These are phyloP conservation scores for Lerema accius DNA, from an alignment of 1,140 invertebrate species.

Conservation along the genomic window DNA sequence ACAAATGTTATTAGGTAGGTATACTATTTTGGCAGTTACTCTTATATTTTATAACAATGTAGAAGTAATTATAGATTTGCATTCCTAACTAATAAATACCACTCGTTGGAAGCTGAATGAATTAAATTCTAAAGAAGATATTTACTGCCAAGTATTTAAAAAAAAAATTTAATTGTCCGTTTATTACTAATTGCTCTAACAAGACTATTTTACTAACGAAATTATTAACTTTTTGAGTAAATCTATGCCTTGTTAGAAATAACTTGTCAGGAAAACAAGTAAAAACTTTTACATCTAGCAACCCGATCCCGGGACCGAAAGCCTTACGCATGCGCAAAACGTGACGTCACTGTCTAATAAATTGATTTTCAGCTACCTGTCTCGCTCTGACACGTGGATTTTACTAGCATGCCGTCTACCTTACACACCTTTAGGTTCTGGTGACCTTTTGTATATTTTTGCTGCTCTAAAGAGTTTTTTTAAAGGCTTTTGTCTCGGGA, in stretches of 20 bases:
- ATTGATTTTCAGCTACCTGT: conserved; percentile 81
- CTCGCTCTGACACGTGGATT: conserved; percentile 49
- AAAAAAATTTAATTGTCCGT: too few species aligned
- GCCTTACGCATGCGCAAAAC: conserved; percentile 68
- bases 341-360: conserved; percentile 83
- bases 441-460: conserved; percentile 80
- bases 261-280: neutral
- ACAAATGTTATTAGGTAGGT: too few species aligned
- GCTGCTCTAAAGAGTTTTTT: conserved; percentile 66
- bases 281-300: conserved; percentile 51
- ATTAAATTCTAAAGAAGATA: too few species aligned
- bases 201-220: neutral
- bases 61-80: too few species aligned
- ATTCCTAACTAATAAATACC: too few species aligned
- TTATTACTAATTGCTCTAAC: too few species aligned
- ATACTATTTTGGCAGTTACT: too few species aligned
- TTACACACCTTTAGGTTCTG: conserved; percentile 65
- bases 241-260: neutral
- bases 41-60: too few species aligned
- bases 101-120: too few species aligned
- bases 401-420: conserved; percentile 47
- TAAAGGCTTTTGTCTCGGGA: conserved; percentile 72
- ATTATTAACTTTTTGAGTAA: neutral
- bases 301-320: conserved; percentile 66
- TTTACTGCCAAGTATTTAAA: too few species aligned